These are phyloP conservation scores for Lycopodina hypogea DNA, from an alignment of 37 sponge, comb jelly and placozoan species.

Conservation along the genomic window DNA sequence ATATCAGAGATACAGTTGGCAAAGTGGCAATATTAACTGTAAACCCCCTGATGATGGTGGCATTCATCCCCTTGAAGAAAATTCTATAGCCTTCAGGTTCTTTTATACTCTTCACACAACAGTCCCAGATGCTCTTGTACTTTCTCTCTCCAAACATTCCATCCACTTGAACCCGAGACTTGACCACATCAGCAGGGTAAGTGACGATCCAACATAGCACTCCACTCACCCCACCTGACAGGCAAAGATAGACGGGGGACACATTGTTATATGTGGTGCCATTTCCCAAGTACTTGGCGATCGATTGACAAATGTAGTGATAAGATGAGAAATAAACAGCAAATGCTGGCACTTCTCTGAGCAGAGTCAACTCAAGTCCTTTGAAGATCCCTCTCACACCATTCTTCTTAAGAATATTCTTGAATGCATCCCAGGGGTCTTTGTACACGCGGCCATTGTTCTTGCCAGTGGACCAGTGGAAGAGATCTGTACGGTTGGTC, in stretches of 20 bases:
- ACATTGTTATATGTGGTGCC: conserved; percentile 26
- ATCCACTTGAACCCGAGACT: conserved; percentile 81
- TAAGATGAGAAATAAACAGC: conserved; percentile 69
- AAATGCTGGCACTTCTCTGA: conserved; percentile 78
- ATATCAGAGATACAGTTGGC: conserved; percentile 55
- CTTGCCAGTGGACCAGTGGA: conserved; percentile 7
- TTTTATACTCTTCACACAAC: conserved; percentile 62
- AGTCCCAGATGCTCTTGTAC: conserved; percentile 68
- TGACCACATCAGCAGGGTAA: conserved; percentile 89
- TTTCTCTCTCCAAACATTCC: conserved; percentile 37
- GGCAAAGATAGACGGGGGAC: conserved; percentile 25
- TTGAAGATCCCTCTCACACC: conserved; percentile 72
- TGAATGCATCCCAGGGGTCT: conserved; percentile 59
- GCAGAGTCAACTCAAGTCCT: conserved; percentile 58
- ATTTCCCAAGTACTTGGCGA: neutral
- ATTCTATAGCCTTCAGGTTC: conserved; percentile 42
- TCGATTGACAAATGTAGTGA: conserved; percentile 40
- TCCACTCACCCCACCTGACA: conserved; percentile 79
- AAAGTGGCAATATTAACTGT: conserved; percentile 84
- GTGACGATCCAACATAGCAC: conserved; percentile 44
- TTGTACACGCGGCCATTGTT: conserved; percentile 19
- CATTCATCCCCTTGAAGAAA: conserved; percentile 71
- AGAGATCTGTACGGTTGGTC: conserved; percentile 14
- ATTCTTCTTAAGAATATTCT: conserved; percentile 48
- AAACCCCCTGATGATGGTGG: conserved; percentile 80